phyloP scores from a whole-genome alignment of 2,797 vertebrate genomes.

The Molossus alvarezi region DNA sequence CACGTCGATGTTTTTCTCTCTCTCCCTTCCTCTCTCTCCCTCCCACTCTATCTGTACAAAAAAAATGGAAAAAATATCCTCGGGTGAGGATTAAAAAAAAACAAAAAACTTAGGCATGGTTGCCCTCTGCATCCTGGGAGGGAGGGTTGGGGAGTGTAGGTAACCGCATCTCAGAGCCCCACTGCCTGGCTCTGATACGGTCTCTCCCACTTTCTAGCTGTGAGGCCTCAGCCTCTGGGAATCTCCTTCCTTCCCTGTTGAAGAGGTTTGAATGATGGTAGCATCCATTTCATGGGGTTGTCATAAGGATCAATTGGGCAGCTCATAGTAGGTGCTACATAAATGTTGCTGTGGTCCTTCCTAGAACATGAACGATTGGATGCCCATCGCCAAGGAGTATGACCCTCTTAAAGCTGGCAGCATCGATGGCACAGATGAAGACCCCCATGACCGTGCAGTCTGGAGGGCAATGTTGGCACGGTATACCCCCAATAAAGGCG shows the following conservation, averaged over 20 bases:
- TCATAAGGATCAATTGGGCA: not conserved
- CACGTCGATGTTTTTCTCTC: too few relatives aligned
- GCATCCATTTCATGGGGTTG: not conserved
- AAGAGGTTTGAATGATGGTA: not conserved
- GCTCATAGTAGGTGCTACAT: not conserved
- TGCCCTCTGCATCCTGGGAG: not conserved
- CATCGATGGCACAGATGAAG: conserved; percentile 97
- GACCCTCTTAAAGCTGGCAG: conserved; percentile 98
- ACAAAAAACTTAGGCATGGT: not conserved
- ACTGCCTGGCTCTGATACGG: not conserved
- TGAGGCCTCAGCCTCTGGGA: not conserved
- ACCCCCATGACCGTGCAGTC: conserved; percentile 96
- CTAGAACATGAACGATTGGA: conserved; percentile 95
- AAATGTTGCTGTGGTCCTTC: fast-evolving
- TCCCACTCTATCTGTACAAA: too few relatives aligned
- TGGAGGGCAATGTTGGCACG: conserved; percentile 96
- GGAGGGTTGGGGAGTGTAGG: too few relatives aligned
- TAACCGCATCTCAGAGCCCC: not conserved
- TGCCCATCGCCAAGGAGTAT: conserved; percentile 96
- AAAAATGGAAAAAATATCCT: too few relatives aligned
- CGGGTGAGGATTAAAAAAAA: too few relatives aligned
- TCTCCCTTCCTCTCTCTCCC: too few relatives aligned
- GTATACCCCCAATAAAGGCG: conserved; percentile 95
- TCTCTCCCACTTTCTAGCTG: not conserved
- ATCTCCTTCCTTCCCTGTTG: not conserved